Evolutionary conservation across 2,113 vertebrate species (phyloP), one percentile per base, ranked within the genome.

Genomic region (Solea senegalensis): DNA sequence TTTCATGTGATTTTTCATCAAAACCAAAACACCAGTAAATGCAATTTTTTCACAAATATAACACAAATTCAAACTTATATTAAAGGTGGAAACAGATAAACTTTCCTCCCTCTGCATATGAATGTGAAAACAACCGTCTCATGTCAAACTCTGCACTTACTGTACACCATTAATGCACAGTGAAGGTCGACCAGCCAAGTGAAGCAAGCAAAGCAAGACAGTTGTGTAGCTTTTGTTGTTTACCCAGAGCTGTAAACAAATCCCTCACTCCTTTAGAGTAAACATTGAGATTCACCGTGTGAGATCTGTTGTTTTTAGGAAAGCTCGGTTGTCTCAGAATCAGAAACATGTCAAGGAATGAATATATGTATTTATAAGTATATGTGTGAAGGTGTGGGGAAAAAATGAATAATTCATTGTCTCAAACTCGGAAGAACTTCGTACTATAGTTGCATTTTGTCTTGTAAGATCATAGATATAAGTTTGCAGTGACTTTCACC

Each of bases 131-230:
- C 39, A 57, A 21, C 21, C 26, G 45, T 63, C 45, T 21, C 12
- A 46, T 44, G 27, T 68, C 62, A 54, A n/a, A 45, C 50, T 41
- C 21, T 39, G 41, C 27, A 54, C 62, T 28, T 50, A 54, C 44
- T 52, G 56, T 45, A 34, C 34, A 34, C 5, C 34, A 6, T 34
- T 34, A 34, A 34, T 34, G 34, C 34, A 52, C 27, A 26, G n/a
- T 52, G 51, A 72, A 62, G 43, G 63, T 72, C 65, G 63, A 51
- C 27, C 16, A 48, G 60, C 34, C 41, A 53, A 77, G 48, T 1
- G 7, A 48, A 10, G 21, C 12, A 27, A 40, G 16, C 1, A 4
- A 48, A 10, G 21, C 12, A 27, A 40, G 16, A 52, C 34, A 43
- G 12, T 9, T 67, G 34, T 15, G 12, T 49, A 11, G n/a, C 15